Evolutionary conservation across 2,113 vertebrate genomes (phyloP).

Genomic region (Daboia siamensis): DNA sequence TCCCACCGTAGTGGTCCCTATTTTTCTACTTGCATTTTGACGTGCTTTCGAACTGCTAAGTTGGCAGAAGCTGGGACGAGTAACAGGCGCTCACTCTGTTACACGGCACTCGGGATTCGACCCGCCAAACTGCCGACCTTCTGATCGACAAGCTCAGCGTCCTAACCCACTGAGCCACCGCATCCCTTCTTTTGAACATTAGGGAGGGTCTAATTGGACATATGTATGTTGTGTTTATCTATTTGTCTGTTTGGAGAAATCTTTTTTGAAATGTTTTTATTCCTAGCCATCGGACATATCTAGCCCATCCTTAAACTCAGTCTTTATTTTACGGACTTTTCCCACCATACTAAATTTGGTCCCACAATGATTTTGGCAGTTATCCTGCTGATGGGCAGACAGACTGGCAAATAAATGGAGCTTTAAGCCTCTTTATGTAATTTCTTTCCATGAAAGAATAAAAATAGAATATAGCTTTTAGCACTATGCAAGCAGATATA

Average conservation of each 20-base stretch:
- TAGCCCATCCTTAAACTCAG: not conserved
- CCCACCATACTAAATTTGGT: not conserved
- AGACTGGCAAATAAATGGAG: not conserved
- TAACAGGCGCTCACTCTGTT: too few species aligned
- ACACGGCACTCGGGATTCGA: too few species aligned
- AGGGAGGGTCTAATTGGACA: not conserved
- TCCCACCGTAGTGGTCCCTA: too few species aligned
- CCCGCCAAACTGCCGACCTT: too few species aligned
- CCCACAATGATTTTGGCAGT: not conserved
- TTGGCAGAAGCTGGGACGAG: too few species aligned
- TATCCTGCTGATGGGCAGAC: not conserved
- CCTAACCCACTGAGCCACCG: too few species aligned
- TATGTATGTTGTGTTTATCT: not conserved
- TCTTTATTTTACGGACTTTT: not conserved
- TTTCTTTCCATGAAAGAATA: not conserved
- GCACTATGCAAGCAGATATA: not conserved
- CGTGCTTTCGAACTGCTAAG: too few species aligned
- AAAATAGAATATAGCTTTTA: not conserved
- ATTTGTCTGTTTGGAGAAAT: not conserved
- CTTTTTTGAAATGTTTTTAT: not conserved
- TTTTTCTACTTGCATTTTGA: too few species aligned
- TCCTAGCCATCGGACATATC: not conserved
- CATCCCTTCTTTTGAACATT: not conserved
- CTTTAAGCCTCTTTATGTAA: not conserved
- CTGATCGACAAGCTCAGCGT: too few species aligned